Base-by-base conservation (phyloP, 2,888 invertebrate species). In the Lapara coniferarum region DNA sequence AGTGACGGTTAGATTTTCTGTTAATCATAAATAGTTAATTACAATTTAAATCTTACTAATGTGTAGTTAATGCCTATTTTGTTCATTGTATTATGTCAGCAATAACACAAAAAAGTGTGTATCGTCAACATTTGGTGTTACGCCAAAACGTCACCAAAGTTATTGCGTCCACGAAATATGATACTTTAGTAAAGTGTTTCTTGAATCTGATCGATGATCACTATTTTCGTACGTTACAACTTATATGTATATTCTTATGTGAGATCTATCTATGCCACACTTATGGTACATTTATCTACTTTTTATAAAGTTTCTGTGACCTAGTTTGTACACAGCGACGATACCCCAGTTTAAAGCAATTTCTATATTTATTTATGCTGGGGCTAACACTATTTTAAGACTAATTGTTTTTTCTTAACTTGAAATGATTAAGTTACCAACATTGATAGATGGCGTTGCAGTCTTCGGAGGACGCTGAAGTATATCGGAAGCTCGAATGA, bases 171-270 rank as follows among this genome's bases (percentile, higher is more conserved):
- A 46, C 37, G 59, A 59, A 12, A 59, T 46, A 6, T n/a, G 59
- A 59, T 59, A 59, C 59, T 59, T 59, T n/a, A 10, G 59, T 44
- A 59, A 59, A 59, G 59, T 59, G 44, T 59, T 59, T 59, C 59
- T 59, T 44, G 44, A 59, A 46, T 10, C 16, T 59, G 59, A 59
- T 59, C 59, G 59, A 59, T 59, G 12, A 44, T 59, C 59, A 46
- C 46, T 44, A 46, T 59, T 46, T 44, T 56, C 25, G 25, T 19
- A 25, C 19, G 19, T 13, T 25, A 25, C 19, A 37, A 37, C 8
- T 59, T 6, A 1, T 25, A 25, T 25, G 25, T 25, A 25, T 25
- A 25, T 10, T 5, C 16, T n/a, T n/a, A 58, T 7, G 16, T 52
- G 19, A 44, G 46, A 44, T 46, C 16, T 10, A 16, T 59, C 12